Conservation (phyloP, 2,888 invertebrate genomes). For the Xylophagus ater region DNA sequence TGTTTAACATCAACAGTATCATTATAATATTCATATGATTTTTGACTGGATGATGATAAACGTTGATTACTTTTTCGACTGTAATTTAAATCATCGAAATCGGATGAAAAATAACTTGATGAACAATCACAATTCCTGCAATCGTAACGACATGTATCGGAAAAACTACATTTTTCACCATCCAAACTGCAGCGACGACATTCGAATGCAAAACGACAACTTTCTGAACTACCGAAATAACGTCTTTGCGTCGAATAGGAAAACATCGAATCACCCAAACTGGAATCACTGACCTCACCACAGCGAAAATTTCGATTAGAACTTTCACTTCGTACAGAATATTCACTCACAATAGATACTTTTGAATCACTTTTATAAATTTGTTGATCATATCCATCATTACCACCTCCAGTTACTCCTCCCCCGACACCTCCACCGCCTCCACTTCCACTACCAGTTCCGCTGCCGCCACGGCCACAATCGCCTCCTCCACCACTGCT, state of each 20-base stretch:
- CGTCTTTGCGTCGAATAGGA: constrained; percentile 30
- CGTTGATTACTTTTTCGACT: constrained; percentile 16
- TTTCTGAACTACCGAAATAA: constrained; percentile 38
- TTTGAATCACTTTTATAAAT: constrained; percentile 39
- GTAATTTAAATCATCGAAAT: constrained; percentile 37
- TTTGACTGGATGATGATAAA: constrained; percentile 17
- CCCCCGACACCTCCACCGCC: not conserved
- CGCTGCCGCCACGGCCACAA: too few species aligned
- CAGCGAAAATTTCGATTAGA: constrained; percentile 23
- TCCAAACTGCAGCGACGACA: constrained; percentile 38
- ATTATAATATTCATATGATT: constrained; percentile 23
- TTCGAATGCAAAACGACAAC: constrained; percentile 36
- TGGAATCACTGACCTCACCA: constrained; percentile 32
- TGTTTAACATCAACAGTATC: constrained; percentile 30
- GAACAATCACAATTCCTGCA: constrained; percentile 39
- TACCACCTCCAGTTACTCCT: constrained; percentile 31
- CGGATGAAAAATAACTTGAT: constrained; percentile 38
- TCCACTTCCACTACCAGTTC: not conserved
- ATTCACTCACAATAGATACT: constrained; percentile 37
- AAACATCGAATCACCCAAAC: constrained; percentile 30
- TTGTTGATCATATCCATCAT: constrained; percentile 28
- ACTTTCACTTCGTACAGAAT: constrained; percentile 36
- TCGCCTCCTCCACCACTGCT: too few species aligned
- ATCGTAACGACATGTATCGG: constrained; percentile 38
- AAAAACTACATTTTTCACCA: constrained; percentile 35